Base-by-base conservation (phyloP, 2,113 vertebrate species). In the Tetrax tetrax region DNA sequence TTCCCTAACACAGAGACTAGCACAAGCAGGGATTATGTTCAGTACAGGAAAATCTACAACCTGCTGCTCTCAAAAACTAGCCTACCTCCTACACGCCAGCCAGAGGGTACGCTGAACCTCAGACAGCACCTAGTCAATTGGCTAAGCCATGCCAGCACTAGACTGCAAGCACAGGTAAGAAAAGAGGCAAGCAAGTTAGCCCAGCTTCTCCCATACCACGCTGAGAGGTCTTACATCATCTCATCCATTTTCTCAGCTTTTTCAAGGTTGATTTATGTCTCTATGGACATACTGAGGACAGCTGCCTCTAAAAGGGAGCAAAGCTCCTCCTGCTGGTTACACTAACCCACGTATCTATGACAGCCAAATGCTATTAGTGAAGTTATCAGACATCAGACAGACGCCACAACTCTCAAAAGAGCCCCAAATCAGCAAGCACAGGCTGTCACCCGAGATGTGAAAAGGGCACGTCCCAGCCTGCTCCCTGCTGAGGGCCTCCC, bases 241-340 rank as follows among this genome's bases (percentile, higher is more conserved):
- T 57, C 19, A 57, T 7, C 24, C 29, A 10, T 11, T 27, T 54
- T 18, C 14, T 54, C 47, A 66, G 31, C 14, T 53, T 61, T 83
- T 53, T 33, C 29, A 33, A 54, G 10, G 17, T 5, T n/a, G 14
- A 28, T 23, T 69, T 28, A 37, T 0, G 1, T 10, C 33, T 35
- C 48, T 22, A 0, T 2, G 5, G n/a, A 6, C 12, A 24, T 3
- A 37, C 10, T 3, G 19, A 35, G 2, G 4, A 38, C 27, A 35
- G 27, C 11, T 8, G 13, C n/a, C 25, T 74, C 18, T 1, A 21
- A 10, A 19, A 65, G 3, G 31, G 35, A 47, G 14, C n/a, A 77
- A 83, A 84, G 77, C 96, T 91, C 93, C 94, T 89, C 93, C 93
- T 87, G 59, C 69, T n/a, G 91, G 87, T 15, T 41, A 45, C 74